Evolutionary conservation across 2,113 vertebrate species (phyloP).

Genomic region (Calonectris borealis): DNA sequence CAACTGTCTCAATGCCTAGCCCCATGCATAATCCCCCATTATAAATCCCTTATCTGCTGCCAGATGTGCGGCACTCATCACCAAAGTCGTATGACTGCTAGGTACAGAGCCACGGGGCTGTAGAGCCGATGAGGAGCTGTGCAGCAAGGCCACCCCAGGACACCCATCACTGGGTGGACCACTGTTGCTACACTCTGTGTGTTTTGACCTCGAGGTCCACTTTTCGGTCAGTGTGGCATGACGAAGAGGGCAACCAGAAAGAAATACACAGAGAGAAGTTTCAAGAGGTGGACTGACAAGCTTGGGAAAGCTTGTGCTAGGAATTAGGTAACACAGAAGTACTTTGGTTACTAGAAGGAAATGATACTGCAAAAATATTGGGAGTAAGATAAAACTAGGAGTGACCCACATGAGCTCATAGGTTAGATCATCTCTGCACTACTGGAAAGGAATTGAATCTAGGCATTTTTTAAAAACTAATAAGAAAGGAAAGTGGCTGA

Average conservation of each 20-base stretch:
- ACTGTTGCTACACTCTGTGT: not conserved
- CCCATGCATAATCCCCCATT: not conserved
- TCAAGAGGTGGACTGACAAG: not conserved
- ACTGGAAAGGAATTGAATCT: not conserved
- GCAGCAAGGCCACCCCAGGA: not conserved
- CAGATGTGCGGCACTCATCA: not conserved
- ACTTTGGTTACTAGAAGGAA: not conserved
- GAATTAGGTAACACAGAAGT: not conserved
- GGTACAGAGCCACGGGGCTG: not conserved
- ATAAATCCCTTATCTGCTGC: not conserved
- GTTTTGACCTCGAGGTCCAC: not conserved
- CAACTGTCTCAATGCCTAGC: not conserved
- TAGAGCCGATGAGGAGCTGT: not conserved
- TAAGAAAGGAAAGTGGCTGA: not conserved
- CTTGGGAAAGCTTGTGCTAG: not conserved
- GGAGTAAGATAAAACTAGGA: not conserved
- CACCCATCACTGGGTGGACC: accelerated
- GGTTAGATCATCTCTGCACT: not conserved
- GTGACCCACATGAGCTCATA: not conserved
- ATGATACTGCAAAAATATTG: not conserved
- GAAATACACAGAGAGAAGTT: not conserved
- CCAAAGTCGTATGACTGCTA: not conserved
- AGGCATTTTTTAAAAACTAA: not conserved
- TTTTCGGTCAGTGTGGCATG: not conserved
- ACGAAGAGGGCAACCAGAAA: accelerated